These are phyloP conservation scores for Scaptomyza pallida DNA, from an alignment of 1,140 invertebrate genomes.

Conservation along the genomic window DNA sequence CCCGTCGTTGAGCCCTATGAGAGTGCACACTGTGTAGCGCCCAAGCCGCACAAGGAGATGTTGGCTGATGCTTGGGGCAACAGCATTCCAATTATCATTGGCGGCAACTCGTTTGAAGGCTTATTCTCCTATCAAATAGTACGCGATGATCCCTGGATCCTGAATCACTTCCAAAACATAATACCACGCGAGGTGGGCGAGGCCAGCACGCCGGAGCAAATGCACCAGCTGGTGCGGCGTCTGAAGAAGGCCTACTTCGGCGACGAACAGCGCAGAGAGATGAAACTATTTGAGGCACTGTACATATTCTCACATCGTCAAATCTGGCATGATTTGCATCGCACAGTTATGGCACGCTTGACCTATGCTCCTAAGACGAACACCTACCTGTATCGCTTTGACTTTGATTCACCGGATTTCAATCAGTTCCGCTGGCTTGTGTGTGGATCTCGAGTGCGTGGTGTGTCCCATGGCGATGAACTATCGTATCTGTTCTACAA, in stretches of 20 bases:
- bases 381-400: conserved; percentile 84
- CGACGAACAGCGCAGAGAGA: conserved; percentile 46
- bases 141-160: conserved; percentile 40
- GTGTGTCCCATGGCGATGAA: conserved; percentile 87
- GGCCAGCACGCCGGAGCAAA: conserved; percentile 31
- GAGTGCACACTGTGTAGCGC: conserved; percentile 61
- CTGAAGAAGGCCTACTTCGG: conserved; percentile 64
- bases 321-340: conserved; percentile 83
- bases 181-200: conserved; percentile 61
- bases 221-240: conserved; percentile 43
- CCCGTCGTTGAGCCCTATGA: conserved; percentile 75
- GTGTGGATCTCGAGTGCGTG: conserved; percentile 56
- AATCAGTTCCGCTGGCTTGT: conserved; percentile 77
- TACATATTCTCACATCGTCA: conserved; percentile 77
- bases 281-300: conserved; percentile 55
- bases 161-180: conserved; percentile 57
- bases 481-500: conserved; percentile 87
- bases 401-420: conserved; percentile 74
- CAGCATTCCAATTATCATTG: conserved; percentile 84
- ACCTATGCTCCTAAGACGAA: conserved; percentile 58
- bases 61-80: conserved; percentile 72
- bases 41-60: conserved; percentile 55
- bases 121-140: conserved; percentile 60
- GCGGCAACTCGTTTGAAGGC: conserved; percentile 79
- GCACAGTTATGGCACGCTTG: conserved; percentile 63